Evolutionary conservation across 2,797 vertebrate genomes (phyloP).

Genomic region (Cottoperca gobio): DNA sequence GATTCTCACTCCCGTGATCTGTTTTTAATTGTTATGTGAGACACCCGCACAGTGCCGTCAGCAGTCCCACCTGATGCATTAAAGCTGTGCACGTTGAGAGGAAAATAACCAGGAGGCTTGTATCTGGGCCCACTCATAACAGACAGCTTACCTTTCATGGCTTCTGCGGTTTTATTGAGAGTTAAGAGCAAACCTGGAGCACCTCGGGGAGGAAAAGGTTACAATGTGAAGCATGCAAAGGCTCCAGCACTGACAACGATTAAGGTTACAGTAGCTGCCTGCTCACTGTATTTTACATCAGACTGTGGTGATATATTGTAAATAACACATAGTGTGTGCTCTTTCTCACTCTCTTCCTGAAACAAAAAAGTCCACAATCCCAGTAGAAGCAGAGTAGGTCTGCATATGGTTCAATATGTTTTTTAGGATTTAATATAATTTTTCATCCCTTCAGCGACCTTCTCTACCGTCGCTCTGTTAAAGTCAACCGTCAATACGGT

Average conservation of each 20-base stretch:
- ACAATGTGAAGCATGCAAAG: slow-evolving; percentile 63
- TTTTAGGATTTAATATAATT: background rate
- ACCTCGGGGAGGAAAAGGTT: slow-evolving; percentile 50
- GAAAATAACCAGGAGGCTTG: slow-evolving; percentile 71
- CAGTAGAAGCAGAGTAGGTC: slow-evolving; percentile 9
- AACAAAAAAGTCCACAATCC: background rate
- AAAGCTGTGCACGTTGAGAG: slow-evolving; percentile 48
- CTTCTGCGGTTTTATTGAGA: slow-evolving; percentile 72
- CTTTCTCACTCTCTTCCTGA: slow-evolving; percentile 33
- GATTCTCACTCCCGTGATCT: slow-evolving; percentile 64
- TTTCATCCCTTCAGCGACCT: background rate
- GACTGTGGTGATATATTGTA: slow-evolving; percentile 44
- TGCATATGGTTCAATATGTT: background rate
- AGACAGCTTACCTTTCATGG: slow-evolving; percentile 81
- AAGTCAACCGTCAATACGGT: background rate
- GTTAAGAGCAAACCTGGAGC: slow-evolving; percentile 54
- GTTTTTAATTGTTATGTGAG: slow-evolving; percentile 75
- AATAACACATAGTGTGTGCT: slow-evolving; percentile 46
- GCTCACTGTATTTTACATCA: slow-evolving; percentile 48
- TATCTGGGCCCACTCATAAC: slow-evolving; percentile 78
- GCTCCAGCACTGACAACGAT: slow-evolving; percentile 50
- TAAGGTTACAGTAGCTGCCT: slow-evolving; percentile 54
- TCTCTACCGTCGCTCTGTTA: background rate
- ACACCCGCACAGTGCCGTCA: slow-evolving; percentile 41
- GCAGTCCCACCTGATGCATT: slow-evolving; percentile 60